Base-by-base conservation (phyloP, 53 echinoderm and acorn worm genomes). In the Patiria pectinifera region DNA sequence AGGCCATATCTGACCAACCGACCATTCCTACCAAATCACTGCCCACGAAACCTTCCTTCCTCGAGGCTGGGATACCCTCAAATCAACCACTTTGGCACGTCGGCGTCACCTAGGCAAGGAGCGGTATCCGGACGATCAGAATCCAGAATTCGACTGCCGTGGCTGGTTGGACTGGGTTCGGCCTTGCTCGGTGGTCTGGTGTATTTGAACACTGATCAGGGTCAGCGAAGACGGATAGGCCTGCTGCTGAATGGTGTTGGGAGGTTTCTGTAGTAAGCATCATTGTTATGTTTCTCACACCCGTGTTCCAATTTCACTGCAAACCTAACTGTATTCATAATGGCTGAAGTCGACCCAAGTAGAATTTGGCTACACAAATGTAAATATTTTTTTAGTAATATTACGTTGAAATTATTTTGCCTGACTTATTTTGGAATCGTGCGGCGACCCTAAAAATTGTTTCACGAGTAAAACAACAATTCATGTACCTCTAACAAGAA, bases 241-340 rank as follows among this genome's bases (percentile, higher is more conserved):
- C 59, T 82, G 7, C 82, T 46, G 22, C 21, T 82, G 23, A 59
- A 58, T 59, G 82, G 82, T 14, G n/a, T 82, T 59, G 59, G 59
- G 23, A 48, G 82, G 23, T 82, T 82, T 19, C 2, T 82, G 23
- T 82, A 82, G 82, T 82, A 58, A 82, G 82, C 49, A 79, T 48
- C 26, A 4, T 24, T 11, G 45, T 78, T 25, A 7, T 78, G 78
- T 9, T 3, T 0, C 2, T 21, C 10, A 23, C 13, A 76, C 21
- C 21, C 8, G 4, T 12, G 3, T 1, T 43, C 76, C 21, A 26
- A 2, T 24, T 0, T 4, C 44, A 35, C 35, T 0, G 35, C 35
- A 35, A 35, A 35, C 35, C 35, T n/a, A n/a, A n/a, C n/a, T n/a
- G n/a, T n/a, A n/a, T n/a, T n/a, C n/a, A n/a, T n/a, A n/a, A n/a